Evolutionary conservation across 2,797 vertebrate genomes (phyloP), one percentile per base, ranked within the genome.

Genomic region (Microctenopoma steveboyesi): DNA sequence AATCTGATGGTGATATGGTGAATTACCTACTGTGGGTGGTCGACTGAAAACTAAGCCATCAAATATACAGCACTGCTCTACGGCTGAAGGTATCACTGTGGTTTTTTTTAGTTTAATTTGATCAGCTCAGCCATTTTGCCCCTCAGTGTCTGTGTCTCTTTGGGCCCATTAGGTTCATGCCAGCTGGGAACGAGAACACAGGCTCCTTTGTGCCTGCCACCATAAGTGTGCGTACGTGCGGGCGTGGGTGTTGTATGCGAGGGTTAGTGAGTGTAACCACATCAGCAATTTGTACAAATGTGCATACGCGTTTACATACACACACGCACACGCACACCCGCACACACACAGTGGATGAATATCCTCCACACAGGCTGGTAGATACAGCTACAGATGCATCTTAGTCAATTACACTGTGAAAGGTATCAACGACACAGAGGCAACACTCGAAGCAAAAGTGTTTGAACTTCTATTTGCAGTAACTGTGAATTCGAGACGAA

Each of bases 111-210:
- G 15, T 30, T 30, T 30, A 0, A 30, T 30, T 30, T 53, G 68
- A 54, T 72, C 5, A 42, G 10, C 60, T 59, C 45, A 49, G 7
- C 39, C 30, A 48, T 64, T 64, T 53, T 33, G 35, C 59, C 56
- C 40, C 53, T 64, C 51, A 40, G 14, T 25, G 27, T 62, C 51
- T 50, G 15, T 45, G 59, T 47, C 57, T 72, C 60, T 84, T 62
- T 64, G 54, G 57, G 22, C 48, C 42, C 42, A 57, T 52, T 77
- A 69, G 66, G 45, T 54, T 22, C 30, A 33, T 13, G 73, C 64
- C 84, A 89, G 83, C 81, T 79, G 74, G 68, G 60, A 72, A 63
- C 48, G 57, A 78, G 90, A 86, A 91, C 76, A 93, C 75, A 85
- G 77, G 60, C 76, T 49, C 63, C 80, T 91, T 90, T 93, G 88